Percentiles rank a stretch among this genome's conserved stretches.
Evolutionary conservation across 2,113 vertebrate genomes (phyloP).

Genomic region (Ptilorrhoa leucosticta): DNA sequence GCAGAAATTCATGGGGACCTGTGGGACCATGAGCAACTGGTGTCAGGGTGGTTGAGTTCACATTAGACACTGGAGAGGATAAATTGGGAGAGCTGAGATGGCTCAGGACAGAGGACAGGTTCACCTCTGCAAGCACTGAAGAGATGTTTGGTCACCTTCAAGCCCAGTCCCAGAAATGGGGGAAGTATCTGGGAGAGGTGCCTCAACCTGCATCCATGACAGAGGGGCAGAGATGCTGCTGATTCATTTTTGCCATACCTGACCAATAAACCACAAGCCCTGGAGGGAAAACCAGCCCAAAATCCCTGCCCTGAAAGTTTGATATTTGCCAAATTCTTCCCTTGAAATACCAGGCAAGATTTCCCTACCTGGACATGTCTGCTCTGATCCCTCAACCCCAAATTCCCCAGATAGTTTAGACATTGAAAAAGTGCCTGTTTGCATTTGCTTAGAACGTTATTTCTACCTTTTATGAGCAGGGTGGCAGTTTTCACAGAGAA

Average conservation of each 20-base stretch:
- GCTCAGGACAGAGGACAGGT: not conserved
- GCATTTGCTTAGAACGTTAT: not conserved
- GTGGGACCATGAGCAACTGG: fast-evolving
- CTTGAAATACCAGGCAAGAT: not conserved
- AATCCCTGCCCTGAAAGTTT: not conserved
- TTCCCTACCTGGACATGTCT: not conserved
- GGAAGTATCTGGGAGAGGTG: not conserved
- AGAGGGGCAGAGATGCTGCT: not conserved
- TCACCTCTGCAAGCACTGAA: not conserved
- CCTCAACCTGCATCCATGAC: not conserved
- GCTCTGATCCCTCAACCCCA: not conserved
- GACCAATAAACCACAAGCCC: not conserved
- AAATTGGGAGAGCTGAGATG: not conserved
- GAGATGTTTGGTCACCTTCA: not conserved
- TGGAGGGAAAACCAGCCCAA: not conserved
- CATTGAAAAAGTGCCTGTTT: not conserved
- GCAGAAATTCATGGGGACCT: not conserved
- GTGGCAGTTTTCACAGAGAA: not conserved
- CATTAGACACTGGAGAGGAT: not conserved
- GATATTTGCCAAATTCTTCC: not conserved
- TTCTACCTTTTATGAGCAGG: not conserved
- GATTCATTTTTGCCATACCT: not conserved
- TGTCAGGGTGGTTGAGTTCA: not conserved
- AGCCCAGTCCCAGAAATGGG: not conserved
- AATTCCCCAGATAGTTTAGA: not conserved